Evolutionary conservation across 2,888 invertebrate genomes (phyloP).

Genomic region (Euphydryas editha): DNA sequence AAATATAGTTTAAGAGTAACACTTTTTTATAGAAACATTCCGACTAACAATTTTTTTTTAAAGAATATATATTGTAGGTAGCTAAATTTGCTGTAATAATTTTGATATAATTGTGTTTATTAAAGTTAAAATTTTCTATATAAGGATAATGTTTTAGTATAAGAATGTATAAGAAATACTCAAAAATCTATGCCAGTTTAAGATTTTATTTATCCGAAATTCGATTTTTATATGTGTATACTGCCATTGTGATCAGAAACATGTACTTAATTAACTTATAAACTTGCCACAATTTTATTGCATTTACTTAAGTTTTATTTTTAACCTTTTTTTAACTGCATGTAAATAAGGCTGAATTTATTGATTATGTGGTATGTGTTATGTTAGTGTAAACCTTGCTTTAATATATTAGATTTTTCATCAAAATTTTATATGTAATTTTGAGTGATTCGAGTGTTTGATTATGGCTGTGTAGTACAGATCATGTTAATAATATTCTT

Average conservation of each 20-base stretch:
- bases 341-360: constrained; percentile 72
- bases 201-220: constrained; percentile 38
- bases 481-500: constrained; percentile 24
- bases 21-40: constrained; percentile 47
- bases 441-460: constrained; percentile 33
- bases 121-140: constrained; percentile 43
- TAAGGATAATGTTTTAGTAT: constrained; percentile 34
- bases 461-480: constrained; percentile 41
- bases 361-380: constrained; percentile 42
- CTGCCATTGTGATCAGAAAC: constrained; percentile 61
- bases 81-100: constrained; percentile 70
- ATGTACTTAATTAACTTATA: constrained; percentile 68
- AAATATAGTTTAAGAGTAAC: constrained; percentile 31
- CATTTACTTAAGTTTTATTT: constrained; percentile 52
- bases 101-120: constrained; percentile 62
- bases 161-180: constrained; percentile 38
- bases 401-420: constrained; percentile 45
- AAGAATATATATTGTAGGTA: constrained; percentile 66
- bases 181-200: constrained; percentile 39
- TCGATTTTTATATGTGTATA: constrained; percentile 35
- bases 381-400: constrained; percentile 57
- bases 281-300: constrained; percentile 58
- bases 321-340: constrained; percentile 55
- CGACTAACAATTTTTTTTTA: constrained; percentile 47
- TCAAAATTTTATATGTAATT: constrained; percentile 32